Evolutionary conservation across 1,140 invertebrate genomes (phyloP).

Genomic region (Lepidurus apus): DNA sequence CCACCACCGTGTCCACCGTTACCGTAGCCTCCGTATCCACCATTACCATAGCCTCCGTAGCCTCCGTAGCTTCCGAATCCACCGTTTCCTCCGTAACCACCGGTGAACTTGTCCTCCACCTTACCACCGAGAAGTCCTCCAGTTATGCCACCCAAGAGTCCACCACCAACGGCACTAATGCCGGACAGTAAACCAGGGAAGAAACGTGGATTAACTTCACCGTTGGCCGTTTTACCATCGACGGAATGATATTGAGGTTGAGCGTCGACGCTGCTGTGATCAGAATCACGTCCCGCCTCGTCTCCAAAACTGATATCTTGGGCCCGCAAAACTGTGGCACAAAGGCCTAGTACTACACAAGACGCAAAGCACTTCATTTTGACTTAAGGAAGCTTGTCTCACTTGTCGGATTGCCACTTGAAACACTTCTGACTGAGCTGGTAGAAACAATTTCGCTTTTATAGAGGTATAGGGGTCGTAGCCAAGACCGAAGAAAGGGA

Average conservation of each 20-base stretch:
- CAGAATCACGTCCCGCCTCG: neutral
- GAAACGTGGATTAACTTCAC: neutral
- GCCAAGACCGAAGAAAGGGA: neutral
- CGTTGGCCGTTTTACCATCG: neutral
- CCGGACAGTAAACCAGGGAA: neutral
- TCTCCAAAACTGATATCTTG: neutral
- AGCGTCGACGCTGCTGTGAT: neutral
- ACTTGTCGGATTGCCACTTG: neutral
- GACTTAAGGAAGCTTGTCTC: neutral
- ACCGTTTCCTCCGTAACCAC: neutral
- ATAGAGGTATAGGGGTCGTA: neutral
- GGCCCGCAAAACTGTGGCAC: neutral
- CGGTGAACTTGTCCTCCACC: neutral
- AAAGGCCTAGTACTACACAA: neutral
- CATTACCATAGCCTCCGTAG: neutral
- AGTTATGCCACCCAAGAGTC: neutral
- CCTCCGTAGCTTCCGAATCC: neutral
- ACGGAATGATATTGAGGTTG: neutral
- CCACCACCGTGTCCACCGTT: too few species aligned
- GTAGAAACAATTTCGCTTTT: constrained; percentile 5
- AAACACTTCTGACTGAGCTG: constrained; percentile 10
- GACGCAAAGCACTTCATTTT: neutral
- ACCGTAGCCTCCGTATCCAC: too few species aligned
- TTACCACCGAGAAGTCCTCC: neutral
- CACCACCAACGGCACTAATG: neutral